Evolutionary conservation across 1,140 invertebrate genomes (phyloP).

Genomic region (Archegozetes longisetosus): DNA sequence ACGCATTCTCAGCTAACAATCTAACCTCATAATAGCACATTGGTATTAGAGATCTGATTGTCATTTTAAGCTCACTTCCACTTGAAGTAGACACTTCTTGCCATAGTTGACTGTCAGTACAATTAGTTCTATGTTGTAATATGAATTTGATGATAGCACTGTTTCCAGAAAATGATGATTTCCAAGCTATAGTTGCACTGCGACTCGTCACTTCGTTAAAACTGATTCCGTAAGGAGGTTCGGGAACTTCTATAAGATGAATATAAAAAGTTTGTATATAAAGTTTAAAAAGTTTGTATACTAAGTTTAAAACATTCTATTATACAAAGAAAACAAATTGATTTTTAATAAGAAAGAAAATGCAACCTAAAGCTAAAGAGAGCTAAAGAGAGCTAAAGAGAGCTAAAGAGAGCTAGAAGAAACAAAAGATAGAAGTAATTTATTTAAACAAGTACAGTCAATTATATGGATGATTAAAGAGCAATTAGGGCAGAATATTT

Average conservation of each 20-base stretch:
- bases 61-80: neutral
- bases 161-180: slow-evolving; percentile 35
- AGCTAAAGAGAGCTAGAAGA: too few species aligned
- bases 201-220: slow-evolving; percentile 29
- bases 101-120: neutral
- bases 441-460: too few species aligned
- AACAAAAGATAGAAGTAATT: too few species aligned
- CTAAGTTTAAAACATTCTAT: too few species aligned
- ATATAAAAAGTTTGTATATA: too few species aligned
- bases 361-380: too few species aligned
- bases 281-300: too few species aligned
- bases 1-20: slow-evolving; percentile 5
- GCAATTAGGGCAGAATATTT: neutral
- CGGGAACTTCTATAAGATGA: slow-evolving; percentile 31
- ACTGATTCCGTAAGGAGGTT: slow-evolving; percentile 30
- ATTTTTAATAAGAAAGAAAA: too few species aligned
- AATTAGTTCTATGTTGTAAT: slow-evolving; percentile 23
- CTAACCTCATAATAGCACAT: slow-evolving; percentile 8
- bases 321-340: too few species aligned
- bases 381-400: too few species aligned
- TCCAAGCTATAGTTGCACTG: slow-evolving; percentile 30
- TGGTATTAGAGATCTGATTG: slow-evolving; percentile 1
- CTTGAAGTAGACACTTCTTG: neutral
- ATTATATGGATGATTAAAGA: too few species aligned
- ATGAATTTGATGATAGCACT: slow-evolving; percentile 33